phyloP scores from a whole-genome alignment of 2,797 vertebrate genomes.

The Spheniscus humboldti region DNA sequence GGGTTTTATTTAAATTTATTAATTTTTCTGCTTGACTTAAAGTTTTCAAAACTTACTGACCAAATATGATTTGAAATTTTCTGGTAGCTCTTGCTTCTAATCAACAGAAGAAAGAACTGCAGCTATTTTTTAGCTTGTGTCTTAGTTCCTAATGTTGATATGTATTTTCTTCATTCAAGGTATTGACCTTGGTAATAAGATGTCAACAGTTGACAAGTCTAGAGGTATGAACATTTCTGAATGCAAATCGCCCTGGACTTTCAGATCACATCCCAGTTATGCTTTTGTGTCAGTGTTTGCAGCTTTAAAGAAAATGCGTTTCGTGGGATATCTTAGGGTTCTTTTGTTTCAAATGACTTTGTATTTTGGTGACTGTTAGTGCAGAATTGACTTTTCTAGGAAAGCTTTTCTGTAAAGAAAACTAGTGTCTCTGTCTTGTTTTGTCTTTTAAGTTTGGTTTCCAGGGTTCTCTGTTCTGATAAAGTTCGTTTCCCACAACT shows the following conservation, averaged over 20 bases:
- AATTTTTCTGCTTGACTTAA: too few species aligned
- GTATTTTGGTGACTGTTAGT: neutral
- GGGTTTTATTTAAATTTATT: neutral
- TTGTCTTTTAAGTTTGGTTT: conserved; percentile 2
- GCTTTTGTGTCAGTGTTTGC: neutral
- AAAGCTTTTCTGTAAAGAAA: neutral
- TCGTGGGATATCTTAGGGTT: neutral
- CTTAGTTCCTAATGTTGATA: neutral
- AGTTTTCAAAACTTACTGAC: neutral
- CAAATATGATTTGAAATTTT: neutral
- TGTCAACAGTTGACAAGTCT: neutral
- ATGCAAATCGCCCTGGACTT: neutral
- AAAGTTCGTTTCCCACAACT: conserved; percentile 21
- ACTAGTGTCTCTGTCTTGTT: neutral
- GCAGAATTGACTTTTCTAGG: neutral
- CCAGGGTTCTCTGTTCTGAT: neutral
- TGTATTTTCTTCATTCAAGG: neutral
- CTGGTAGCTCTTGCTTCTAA: neutral
- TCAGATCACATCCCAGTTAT: neutral
- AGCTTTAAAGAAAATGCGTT: neutral
- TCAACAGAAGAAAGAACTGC: neutral
- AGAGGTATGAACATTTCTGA: neutral
- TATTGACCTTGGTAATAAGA: neutral
- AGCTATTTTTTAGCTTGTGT: neutral
- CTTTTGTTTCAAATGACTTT: neutral